Evolutionary conservation across 2,888 invertebrate genomes (phyloP).

Genomic region (Chironomus tentans): DNA sequence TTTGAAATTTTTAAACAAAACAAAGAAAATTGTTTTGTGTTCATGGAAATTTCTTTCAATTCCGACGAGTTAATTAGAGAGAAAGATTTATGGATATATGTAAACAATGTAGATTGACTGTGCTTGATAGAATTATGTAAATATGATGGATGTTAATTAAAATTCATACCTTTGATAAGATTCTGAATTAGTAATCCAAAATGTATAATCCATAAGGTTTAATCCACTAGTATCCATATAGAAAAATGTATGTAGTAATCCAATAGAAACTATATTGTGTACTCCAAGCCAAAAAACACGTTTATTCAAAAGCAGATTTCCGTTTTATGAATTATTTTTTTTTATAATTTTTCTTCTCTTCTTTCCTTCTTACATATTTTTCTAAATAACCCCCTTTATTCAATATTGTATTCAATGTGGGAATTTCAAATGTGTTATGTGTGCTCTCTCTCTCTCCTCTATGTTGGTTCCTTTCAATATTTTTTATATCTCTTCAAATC

Average conservation of each 20-base stretch:
- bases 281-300: not conserved
- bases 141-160: too few relatives aligned
- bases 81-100: too few relatives aligned
- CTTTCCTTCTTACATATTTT: not conserved
- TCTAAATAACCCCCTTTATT: slow-evolving; percentile 22
- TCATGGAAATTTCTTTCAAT: too few relatives aligned
- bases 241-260: not conserved
- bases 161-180: too few relatives aligned
- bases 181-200: too few relatives aligned
- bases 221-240: not conserved
- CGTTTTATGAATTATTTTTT: slow-evolving; percentile 3
- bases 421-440: slow-evolving; percentile 21
- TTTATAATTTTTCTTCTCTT: not conserved
- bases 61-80: too few relatives aligned
- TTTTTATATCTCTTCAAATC: not conserved
- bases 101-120: too few relatives aligned
- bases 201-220: not conserved
- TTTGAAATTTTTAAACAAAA: not conserved
- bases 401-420: slow-evolving; percentile 12
- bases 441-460: too few relatives aligned
- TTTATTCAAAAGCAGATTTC: slow-evolving; percentile 21
- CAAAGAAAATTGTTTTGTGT: not conserved
- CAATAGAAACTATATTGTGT: not conserved
- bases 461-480: not conserved
- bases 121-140: too few relatives aligned